These are phyloP conservation scores for Bos indicus DNA, from an alignment of 2,113 vertebrate genomes.

Conservation along the genomic window DNA sequence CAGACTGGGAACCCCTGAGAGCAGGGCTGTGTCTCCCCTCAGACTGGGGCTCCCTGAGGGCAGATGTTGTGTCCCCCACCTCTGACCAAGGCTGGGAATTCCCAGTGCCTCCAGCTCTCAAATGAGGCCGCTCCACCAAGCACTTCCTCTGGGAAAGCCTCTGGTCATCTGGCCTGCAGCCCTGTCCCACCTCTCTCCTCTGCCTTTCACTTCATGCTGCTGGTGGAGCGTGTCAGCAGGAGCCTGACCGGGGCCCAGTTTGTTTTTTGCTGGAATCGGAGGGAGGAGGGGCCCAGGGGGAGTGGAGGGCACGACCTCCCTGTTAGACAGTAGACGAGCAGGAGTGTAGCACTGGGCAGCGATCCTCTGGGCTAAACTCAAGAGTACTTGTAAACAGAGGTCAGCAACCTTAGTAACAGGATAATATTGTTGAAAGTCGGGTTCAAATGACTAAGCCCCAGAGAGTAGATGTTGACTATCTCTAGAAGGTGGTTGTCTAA, in stretches of 20 bases:
- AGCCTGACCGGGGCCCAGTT: not conserved
- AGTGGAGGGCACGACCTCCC: not conserved
- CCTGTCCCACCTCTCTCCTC: not conserved
- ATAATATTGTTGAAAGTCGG: not conserved
- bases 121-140: not conserved
- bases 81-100: not conserved
- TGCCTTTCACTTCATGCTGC: not conserved
- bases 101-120: not conserved
- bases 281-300: not conserved
- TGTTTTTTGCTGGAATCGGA: not conserved
- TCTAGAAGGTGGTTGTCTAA: not conserved
- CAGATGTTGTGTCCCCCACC: not conserved
- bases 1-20: too few species aligned
- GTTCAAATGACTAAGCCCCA: not conserved
- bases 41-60: not conserved
- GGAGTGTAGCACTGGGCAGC: not conserved
- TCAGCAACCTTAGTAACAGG: not conserved
- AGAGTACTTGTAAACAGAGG: not conserved
- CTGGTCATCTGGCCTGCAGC: not conserved
- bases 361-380: not conserved
- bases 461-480: not conserved
- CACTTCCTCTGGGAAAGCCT: not conserved
- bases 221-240: not conserved
- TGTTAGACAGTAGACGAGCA: not conserved
- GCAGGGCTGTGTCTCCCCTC: not conserved